These are phyloP conservation scores for Onychostoma macrolepis DNA, from an alignment of 2,113 vertebrate species.

Conservation along the genomic window DNA sequence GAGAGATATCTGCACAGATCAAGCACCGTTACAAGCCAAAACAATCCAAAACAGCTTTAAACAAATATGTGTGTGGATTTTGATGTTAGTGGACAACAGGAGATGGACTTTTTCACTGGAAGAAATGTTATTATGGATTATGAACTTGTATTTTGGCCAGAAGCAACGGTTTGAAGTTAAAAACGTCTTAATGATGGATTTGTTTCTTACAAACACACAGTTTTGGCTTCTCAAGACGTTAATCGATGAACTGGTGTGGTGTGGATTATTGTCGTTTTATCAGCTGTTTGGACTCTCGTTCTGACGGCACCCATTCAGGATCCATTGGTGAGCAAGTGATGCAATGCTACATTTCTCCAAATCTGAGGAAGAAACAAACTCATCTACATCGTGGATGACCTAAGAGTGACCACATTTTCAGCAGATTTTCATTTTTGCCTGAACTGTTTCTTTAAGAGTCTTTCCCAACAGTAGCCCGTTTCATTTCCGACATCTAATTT, in stretches of 20 bases:
- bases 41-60: neutral
- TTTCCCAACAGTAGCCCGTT: constrained; percentile 13
- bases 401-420: neutral
- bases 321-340: neutral
- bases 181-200: neutral
- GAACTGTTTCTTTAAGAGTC: neutral
- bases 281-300: neutral
- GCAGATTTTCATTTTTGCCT: neutral
- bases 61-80: neutral
- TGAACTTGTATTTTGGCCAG: too few relatives aligned
- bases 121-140: neutral
- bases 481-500: neutral
- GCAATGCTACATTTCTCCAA: neutral
- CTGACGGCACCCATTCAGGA: neutral
- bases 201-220: neutral
- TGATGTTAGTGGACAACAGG: neutral
- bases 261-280: neutral
- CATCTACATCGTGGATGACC: neutral
- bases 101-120: neutral
- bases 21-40: neutral
- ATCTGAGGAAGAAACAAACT: neutral
- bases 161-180: too few relatives aligned
- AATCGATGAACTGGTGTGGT: neutral
- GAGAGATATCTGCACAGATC: too few relatives aligned
- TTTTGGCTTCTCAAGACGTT: neutral